Evolutionary conservation across 2,888 invertebrate species (phyloP).

Genomic region (Elegia similella): DNA sequence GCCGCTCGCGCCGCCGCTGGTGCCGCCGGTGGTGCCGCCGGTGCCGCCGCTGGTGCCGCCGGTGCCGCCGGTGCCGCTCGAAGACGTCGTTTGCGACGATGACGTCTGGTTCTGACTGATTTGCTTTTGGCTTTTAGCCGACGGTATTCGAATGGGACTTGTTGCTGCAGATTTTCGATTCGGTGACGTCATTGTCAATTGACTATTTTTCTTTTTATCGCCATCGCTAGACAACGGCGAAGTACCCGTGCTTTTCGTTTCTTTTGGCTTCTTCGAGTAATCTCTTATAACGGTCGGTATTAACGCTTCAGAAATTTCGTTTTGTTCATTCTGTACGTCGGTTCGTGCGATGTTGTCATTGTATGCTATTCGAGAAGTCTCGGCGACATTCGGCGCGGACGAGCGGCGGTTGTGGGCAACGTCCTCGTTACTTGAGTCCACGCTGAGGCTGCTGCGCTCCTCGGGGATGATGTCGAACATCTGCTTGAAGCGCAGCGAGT

Average conservation of each 20-base stretch:
- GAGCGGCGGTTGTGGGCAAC: slow-evolving; percentile 41
- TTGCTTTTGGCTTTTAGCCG: slow-evolving; percentile 8
- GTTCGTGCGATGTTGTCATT: background rate
- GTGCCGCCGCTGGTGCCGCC: slow-evolving; percentile 28
- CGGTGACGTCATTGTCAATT: slow-evolving; percentile 30
- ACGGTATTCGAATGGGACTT: slow-evolving; percentile 30
- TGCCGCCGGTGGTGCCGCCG: slow-evolving; percentile 44
- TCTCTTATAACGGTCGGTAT: background rate
- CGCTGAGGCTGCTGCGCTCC: slow-evolving; percentile 73
- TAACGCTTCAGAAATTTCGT: background rate
- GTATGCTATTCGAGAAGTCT: slow-evolving; percentile 21
- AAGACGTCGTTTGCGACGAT: background rate
- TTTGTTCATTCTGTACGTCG: background rate
- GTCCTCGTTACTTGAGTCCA: slow-evolving; percentile 70
- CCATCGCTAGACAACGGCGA: slow-evolving; percentile 43
- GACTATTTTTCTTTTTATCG: slow-evolving; percentile 20
- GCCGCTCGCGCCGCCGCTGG: slow-evolving; percentile 45
- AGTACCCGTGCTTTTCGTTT: slow-evolving; percentile 40
- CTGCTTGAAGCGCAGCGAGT: slow-evolving; percentile 67
- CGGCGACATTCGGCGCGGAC: slow-evolving; percentile 42
- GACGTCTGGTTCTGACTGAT: background rate
- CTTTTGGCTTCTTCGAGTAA: slow-evolving; percentile 11
- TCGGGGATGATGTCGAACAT: slow-evolving; percentile 82
- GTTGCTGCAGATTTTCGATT: slow-evolving; percentile 27
- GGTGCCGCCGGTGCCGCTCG: slow-evolving; percentile 22